Percentiles rank a stretch among this genome's conserved stretches.
phyloP scores from a whole-genome alignment of 2,113 vertebrate species.

The Nannospalax galili region DNA sequence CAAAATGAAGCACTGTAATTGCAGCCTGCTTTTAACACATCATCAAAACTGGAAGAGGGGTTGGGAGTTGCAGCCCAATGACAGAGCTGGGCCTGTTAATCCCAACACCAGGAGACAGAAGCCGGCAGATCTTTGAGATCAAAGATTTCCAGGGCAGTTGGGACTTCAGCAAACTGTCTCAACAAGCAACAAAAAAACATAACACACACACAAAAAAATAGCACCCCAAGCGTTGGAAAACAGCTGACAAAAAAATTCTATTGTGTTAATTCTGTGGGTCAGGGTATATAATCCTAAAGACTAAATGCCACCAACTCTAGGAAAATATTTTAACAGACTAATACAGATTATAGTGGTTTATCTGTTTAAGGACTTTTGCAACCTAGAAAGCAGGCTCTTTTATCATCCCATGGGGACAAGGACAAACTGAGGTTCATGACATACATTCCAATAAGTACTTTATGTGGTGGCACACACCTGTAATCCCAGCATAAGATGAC shows the following conservation, averaged over 20 bases:
- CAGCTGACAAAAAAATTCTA: too few species aligned
- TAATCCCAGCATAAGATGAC: background rate
- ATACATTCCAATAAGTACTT: too few species aligned
- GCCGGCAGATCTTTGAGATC: too few species aligned
- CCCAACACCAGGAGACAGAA: too few species aligned
- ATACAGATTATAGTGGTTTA: too few species aligned
- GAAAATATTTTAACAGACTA: background rate
- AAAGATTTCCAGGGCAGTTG: too few species aligned
- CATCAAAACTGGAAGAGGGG: background rate
- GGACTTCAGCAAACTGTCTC: too few species aligned
- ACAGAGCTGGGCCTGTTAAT: background rate
- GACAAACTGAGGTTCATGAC: background rate
- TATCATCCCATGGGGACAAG: background rate
- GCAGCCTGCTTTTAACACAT: constrained; percentile 92
- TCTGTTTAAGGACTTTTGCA: background rate
- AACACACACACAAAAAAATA: too few species aligned
- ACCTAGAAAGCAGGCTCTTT: background rate
- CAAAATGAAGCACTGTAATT: constrained; percentile 93
- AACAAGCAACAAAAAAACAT: too few species aligned
- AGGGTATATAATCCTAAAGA: background rate
- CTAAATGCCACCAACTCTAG: background rate
- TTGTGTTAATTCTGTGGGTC: background rate
- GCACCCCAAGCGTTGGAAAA: too few species aligned
- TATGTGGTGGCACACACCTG: background rate
- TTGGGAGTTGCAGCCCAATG: too few species aligned